A percentile compares a stretch with the other conserved stretches of the same genome.
These are phyloP conservation scores for Numenius phaeopus DNA, from an alignment of 2,797 vertebrate species.

Conservation along the genomic window DNA sequence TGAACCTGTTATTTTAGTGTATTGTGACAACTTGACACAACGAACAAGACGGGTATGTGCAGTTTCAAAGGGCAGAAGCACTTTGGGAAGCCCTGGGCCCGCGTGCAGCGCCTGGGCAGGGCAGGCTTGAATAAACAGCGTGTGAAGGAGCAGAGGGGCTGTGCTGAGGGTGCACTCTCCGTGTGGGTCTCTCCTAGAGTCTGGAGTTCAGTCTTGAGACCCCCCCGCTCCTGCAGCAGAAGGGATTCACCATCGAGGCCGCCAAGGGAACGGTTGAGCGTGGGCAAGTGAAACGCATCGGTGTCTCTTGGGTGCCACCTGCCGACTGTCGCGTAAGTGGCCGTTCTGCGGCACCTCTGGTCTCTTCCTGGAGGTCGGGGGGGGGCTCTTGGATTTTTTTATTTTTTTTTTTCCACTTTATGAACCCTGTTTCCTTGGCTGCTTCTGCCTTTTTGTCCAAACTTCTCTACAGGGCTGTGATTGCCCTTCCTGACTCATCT, in stretches of 20 bases:
- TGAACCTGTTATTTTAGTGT: not conserved
- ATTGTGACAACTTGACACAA: not conserved
- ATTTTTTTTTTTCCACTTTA: not conserved
- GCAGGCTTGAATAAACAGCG: not conserved
- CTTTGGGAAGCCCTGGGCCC: not conserved
- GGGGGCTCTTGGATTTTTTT: not conserved
- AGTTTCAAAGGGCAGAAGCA: not conserved
- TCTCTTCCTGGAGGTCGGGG: not conserved
- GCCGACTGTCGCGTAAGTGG: slow-evolving; percentile 81
- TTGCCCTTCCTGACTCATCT: not conserved
- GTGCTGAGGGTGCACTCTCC: not conserved
- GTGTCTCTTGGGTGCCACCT: slow-evolving; percentile 86
- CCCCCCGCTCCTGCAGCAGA: slow-evolving; percentile 75
- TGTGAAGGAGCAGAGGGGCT: not conserved
- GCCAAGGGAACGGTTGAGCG: slow-evolving; percentile 80
- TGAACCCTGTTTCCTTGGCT: not conserved
- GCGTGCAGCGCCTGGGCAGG: accelerated
- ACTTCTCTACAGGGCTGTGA: not conserved
- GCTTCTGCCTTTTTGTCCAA: not conserved
- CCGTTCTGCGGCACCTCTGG: not conserved
- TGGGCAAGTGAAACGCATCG: slow-evolving; percentile 80
- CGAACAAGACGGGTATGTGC: not conserved
- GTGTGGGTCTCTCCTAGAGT: slow-evolving; percentile 62
- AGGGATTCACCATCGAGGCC: slow-evolving; percentile 86
- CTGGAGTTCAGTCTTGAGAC: slow-evolving; percentile 85